Evolutionary conservation across 2,888 invertebrate species (phyloP).

Genomic region (Amiota minor): DNA sequence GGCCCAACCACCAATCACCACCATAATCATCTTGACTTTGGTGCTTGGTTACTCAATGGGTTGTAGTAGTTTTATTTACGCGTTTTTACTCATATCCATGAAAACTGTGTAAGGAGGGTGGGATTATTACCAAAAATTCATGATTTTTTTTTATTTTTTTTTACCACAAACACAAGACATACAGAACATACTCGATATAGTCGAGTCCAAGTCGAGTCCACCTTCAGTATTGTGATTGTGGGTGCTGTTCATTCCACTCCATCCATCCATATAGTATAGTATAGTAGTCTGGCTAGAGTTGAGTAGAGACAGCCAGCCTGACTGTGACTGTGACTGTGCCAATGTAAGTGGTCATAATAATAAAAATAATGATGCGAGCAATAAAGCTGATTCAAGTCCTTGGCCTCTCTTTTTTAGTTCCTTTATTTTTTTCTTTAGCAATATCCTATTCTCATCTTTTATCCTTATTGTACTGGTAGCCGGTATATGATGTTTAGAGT

Average conservation of each 20-base stretch:
- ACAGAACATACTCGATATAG: neutral
- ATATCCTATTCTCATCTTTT: neutral
- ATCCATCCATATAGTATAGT: too few species aligned
- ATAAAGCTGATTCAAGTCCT: constrained; percentile 72
- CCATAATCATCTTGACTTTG: neutral
- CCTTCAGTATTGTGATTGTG: constrained; percentile 54
- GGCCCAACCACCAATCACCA: constrained; percentile 15
- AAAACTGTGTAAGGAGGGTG: neutral
- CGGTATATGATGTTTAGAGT: constrained; percentile 49
- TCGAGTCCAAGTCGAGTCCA: neutral
- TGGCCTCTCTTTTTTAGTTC: constrained; percentile 32
- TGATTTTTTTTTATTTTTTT: constrained; percentile 11
- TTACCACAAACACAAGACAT: constrained; percentile 2
- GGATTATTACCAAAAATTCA: neutral
- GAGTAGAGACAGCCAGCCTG: neutral
- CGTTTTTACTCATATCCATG: constrained; percentile 33
- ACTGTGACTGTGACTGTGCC: constrained; percentile 32
- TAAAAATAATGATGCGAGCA: constrained; percentile 72
- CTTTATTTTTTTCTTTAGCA: neutral
- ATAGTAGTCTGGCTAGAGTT: too few species aligned
- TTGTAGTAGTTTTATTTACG: constrained; percentile 61
- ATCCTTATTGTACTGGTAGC: constrained; percentile 24
- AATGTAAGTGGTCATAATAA: constrained; percentile 70
- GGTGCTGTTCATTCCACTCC: constrained; percentile 29
- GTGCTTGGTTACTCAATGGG: constrained; percentile 50